Evolutionary conservation across 2,888 invertebrate species (phyloP).

Genomic region (Melikaiella ostensackeni): DNA sequence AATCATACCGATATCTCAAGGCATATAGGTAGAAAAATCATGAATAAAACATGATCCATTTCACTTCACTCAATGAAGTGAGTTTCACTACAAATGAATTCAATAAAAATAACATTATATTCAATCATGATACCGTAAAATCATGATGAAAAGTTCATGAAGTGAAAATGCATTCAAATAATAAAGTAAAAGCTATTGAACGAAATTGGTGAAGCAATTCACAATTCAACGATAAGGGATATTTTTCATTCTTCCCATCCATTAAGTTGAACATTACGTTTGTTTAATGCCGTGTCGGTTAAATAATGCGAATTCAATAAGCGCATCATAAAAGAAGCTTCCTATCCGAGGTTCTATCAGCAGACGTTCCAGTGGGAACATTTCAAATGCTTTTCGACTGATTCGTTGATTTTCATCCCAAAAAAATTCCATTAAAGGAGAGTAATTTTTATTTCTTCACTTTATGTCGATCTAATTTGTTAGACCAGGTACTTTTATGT

Average conservation of each 20-base stretch:
- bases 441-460: background rate
- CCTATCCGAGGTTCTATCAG: background rate
- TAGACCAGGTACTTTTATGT: background rate
- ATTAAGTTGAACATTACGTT: background rate
- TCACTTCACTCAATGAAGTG: too few species aligned
- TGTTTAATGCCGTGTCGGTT: background rate
- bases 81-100: too few species aligned
- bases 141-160: background rate
- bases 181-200: background rate
- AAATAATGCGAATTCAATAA: constrained; percentile 10
- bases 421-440: background rate
- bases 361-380: background rate
- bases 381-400: background rate
- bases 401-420: constrained; percentile 11
- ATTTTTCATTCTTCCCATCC: background rate
- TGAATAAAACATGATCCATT: too few species aligned
- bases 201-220: background rate
- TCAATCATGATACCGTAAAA: too few species aligned
- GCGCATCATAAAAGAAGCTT: constrained; percentile 6
- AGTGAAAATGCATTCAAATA: background rate
- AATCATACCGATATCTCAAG: too few species aligned
- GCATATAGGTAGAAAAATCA: too few species aligned
- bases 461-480: background rate
- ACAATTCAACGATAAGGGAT: background rate
- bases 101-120: too few species aligned